Percentiles rank a stretch among this genome's conserved stretches.
These are phyloP conservation scores for Glaucomys volans DNA, from an alignment of 2,113 vertebrate genomes.

Conservation along the genomic window DNA sequence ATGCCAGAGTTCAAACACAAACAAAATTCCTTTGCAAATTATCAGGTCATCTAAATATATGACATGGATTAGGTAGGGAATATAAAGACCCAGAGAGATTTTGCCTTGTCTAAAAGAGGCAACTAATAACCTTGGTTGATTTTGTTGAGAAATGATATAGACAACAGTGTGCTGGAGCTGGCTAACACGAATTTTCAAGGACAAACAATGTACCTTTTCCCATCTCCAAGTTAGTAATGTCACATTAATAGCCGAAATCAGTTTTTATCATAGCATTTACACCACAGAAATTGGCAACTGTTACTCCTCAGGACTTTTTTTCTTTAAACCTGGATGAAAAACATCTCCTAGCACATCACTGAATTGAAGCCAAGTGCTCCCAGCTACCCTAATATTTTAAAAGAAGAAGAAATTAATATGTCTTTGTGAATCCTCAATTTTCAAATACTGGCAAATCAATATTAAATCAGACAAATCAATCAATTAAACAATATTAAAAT, in stretches of 20 bases:
- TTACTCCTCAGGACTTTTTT: neutral
- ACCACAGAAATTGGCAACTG: neutral
- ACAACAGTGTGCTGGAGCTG: neutral
- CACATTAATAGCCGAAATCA: neutral
- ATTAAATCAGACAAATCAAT: too few species aligned
- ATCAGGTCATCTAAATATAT: neutral
- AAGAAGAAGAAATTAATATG: constrained; percentile 51
- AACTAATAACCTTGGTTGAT: neutral
- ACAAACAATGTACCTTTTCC: neutral
- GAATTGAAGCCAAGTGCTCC: neutral
- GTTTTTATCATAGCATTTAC: neutral
- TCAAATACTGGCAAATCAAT: constrained; percentile 28
- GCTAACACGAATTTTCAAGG: neutral
- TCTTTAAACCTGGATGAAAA: neutral
- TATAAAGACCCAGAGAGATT: neutral
- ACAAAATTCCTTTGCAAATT: neutral
- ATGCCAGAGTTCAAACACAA: neutral
- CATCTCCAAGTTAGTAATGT: neutral
- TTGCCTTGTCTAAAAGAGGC: neutral
- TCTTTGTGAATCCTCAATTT: neutral
- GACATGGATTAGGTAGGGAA: neutral
- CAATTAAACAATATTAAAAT: constrained; percentile 45
- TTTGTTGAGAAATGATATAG: neutral
- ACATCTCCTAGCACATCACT: neutral
- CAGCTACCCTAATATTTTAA: neutral